phyloP scores from a whole-genome alignment of 2,113 vertebrate genomes.

The Grammomys surdaster region DNA sequence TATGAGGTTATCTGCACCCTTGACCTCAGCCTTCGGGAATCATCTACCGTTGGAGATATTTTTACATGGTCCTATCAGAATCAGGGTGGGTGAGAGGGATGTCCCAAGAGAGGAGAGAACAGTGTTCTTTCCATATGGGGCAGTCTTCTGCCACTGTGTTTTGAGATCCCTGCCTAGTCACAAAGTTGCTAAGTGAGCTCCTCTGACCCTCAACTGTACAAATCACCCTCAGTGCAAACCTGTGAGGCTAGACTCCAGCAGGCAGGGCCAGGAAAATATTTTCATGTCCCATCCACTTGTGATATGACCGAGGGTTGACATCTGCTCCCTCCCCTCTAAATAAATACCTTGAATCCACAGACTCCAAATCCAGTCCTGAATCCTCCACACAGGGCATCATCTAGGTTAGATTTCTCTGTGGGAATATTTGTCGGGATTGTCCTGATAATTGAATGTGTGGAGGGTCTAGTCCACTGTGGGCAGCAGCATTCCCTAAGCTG shows the following conservation, averaged over 20 bases:
- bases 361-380: neutral
- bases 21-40: too few species aligned
- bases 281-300: neutral
- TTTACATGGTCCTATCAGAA: neutral
- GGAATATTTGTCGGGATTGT: neutral
- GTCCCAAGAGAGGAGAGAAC: accelerated
- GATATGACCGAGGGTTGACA: neutral
- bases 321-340: neutral
- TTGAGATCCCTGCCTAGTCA: neutral
- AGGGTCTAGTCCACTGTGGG: neutral
- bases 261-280: neutral
- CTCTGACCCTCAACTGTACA: constrained; percentile 40
- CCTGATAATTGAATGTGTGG: neutral
- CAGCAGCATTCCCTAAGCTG: neutral
- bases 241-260: neutral
- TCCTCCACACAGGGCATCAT: neutral
- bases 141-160: neutral
- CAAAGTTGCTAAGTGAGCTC: neutral
- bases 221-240: constrained; percentile 48
- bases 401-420: neutral
- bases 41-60: too few species aligned
- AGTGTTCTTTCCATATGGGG: neutral
- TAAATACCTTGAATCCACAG: too few species aligned
- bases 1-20: neutral
- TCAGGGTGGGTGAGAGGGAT: neutral